phyloP scores from a whole-genome alignment of 2,888 invertebrate species.

The Trimorus sp. region DNA sequence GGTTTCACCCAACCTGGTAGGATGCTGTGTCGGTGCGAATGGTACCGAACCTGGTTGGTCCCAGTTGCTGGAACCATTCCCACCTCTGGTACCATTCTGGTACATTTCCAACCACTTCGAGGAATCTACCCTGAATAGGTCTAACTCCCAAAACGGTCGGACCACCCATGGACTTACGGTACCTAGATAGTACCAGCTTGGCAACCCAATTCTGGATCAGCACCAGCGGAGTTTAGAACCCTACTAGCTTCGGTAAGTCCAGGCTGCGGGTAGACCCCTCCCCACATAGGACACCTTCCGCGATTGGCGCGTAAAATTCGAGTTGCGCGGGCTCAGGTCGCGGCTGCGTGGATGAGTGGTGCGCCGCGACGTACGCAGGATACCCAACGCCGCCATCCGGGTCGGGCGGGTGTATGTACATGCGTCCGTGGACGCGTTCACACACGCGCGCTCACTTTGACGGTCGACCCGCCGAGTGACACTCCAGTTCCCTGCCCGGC shows the following conservation, averaged over 20 bases:
- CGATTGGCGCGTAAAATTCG: slow-evolving; percentile 57
- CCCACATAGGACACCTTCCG: slow-evolving; percentile 17
- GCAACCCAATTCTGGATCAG: no score
- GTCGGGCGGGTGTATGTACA: slow-evolving; percentile 29
- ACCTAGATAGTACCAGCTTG: no score
- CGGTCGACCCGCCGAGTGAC: slow-evolving; percentile 39
- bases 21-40: no score
- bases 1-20: no score
- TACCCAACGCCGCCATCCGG: slow-evolving; percentile 31
- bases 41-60: no score
- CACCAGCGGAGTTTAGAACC: slow-evolving; percentile 7
- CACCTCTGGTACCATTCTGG: no score
- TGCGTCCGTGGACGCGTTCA: slow-evolving; percentile 29
- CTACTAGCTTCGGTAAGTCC: slow-evolving; percentile 49
- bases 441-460: slow-evolving; percentile 32
- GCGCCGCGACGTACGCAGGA: slow-evolving; percentile 38
- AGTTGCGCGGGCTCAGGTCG: slow-evolving; percentile 58
- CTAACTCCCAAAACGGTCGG: no score
- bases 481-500: slow-evolving; percentile 41
- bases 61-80: no score
- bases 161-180: no score
- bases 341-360: slow-evolving; percentile 59
- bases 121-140: no score
- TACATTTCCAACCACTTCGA: no score
- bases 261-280: slow-evolving; percentile 1